phyloP scores from a whole-genome alignment of 2,797 vertebrate species.

The Liparis tanakae region DNA sequence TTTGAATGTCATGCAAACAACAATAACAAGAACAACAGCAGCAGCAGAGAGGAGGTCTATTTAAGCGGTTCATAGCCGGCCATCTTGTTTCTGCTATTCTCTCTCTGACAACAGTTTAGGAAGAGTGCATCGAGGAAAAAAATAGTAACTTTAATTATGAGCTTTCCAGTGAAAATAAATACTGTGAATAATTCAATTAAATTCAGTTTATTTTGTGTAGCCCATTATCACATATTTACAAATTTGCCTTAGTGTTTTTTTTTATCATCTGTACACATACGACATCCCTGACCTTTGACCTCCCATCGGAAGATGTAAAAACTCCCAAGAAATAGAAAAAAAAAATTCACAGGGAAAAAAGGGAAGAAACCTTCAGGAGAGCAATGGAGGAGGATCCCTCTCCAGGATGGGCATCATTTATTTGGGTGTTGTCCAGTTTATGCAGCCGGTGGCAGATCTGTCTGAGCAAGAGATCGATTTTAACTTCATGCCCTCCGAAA shows the following conservation, averaged over 20 bases:
- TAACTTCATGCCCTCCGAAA: background rate
- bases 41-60: background rate
- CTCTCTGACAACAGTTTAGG: background rate
- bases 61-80: background rate
- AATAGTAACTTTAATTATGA: background rate
- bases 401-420: too few species aligned
- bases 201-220: too few species aligned
- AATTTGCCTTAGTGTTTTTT: too few species aligned
- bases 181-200: background rate
- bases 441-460: background rate
- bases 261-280: too few species aligned
- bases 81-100: background rate
- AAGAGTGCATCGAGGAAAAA: background rate
- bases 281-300: too few species aligned
- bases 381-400: too few species aligned
- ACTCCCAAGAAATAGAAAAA: too few species aligned
- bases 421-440: background rate
- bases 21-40: background rate
- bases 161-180: background rate
- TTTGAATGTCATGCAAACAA: slow-evolving; percentile 21
- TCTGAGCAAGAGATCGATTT: background rate
- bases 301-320: too few species aligned
- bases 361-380: too few species aligned
- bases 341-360: too few species aligned
- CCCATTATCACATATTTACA: too few species aligned